phyloP scores from a whole-genome alignment of 2,888 invertebrate species.

The Glaucopsyche alexis region DNA sequence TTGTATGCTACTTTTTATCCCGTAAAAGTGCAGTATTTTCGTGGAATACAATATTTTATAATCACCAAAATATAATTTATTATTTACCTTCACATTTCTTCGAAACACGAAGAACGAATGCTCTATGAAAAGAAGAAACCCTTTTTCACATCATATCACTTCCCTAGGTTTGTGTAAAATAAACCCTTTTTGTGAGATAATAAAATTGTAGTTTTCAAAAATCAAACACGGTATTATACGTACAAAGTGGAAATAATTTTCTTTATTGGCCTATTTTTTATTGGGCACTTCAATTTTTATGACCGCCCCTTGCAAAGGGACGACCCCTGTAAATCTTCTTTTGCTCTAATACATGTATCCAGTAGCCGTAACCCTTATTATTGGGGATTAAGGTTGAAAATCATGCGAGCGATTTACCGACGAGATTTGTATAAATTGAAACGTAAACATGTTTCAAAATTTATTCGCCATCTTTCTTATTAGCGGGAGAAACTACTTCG shows the following conservation, averaged over 20 bases:
- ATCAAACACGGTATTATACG: constrained; percentile 10
- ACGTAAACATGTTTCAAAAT: constrained; percentile 19
- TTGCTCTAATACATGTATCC: constrained; percentile 9
- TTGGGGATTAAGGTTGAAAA: constrained; percentile 6
- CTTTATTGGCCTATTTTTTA: constrained; percentile 27
- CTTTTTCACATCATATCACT: not conserved
- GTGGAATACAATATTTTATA: too few relatives aligned
- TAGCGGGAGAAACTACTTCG: not conserved
- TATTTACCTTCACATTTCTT: not conserved
- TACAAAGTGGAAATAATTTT: constrained; percentile 29
- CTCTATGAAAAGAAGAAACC: not conserved
- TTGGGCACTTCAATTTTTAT: constrained; percentile 31
- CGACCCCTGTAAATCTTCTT: constrained; percentile 33
- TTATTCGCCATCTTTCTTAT: not conserved
- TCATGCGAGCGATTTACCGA: not conserved
- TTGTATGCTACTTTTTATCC: too few relatives aligned
- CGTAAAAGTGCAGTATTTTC: too few relatives aligned
- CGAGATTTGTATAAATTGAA: constrained; percentile 22
- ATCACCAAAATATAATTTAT: not conserved
- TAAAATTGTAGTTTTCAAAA: not conserved
- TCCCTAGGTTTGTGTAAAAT: not conserved
- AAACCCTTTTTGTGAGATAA: constrained; percentile 8
- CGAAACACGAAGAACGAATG: too few relatives aligned
- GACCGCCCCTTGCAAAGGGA: constrained; percentile 32
- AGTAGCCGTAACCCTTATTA: constrained; percentile 10